Percentiles rank a stretch among this genome's conserved stretches.
These are phyloP conservation scores for Oncopodura yosiiana DNA, from an alignment of 1,140 invertebrate species.

Conservation along the genomic window DNA sequence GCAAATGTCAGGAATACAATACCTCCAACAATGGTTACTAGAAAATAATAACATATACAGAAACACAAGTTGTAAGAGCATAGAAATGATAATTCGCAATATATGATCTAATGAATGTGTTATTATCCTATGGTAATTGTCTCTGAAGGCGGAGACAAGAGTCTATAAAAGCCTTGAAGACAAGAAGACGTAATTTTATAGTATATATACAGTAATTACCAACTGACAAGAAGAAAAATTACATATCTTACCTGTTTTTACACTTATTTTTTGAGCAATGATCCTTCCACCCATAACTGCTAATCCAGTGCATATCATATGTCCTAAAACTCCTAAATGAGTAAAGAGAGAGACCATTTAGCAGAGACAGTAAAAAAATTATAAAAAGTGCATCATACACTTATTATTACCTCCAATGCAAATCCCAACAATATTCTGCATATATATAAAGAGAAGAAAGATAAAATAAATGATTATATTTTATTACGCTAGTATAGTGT, in stretches of 20 bases:
- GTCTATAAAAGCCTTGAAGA: not conserved
- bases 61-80: slow-evolving; percentile 8
- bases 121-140: not conserved
- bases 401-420: no score
- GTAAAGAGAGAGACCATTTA: no score
- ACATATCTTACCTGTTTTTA: slow-evolving; percentile 50
- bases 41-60: no score
- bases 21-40: slow-evolving; percentile 84
- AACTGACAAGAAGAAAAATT: not conserved
- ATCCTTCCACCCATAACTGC: slow-evolving; percentile 91
- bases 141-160: not conserved
- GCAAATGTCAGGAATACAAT: slow-evolving; percentile 86
- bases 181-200: not conserved
- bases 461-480: not conserved
- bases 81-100: not conserved
- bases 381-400: no score
- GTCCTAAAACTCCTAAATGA: slow-evolving; percentile 84
- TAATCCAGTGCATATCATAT: slow-evolving; percentile 86
- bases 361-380: no score
- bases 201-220: slow-evolving; percentile 5
- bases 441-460: slow-evolving; percentile 13
- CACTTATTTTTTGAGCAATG: slow-evolving; percentile 90
- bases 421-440: slow-evolving; percentile 79
- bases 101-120: not conserved
- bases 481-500: no score